phyloP scores from a whole-genome alignment of 1,140 invertebrate species.

The Oscheius sp. region DNA sequence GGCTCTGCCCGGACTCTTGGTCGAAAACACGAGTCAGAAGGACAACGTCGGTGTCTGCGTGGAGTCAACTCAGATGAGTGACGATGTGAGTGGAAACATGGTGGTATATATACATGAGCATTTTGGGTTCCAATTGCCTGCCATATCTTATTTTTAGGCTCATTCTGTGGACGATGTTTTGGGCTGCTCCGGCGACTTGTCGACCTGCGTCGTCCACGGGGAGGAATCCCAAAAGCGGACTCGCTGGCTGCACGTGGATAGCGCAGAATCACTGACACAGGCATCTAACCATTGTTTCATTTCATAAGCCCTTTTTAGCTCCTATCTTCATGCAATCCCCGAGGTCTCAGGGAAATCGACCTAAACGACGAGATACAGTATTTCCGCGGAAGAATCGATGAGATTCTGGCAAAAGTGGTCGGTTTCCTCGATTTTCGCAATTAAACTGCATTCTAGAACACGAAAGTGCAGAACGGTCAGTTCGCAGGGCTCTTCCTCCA shows the following conservation, averaged over 20 bases:
- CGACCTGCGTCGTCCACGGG: slow-evolving; percentile 23
- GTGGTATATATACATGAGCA: too few species aligned
- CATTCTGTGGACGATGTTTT: slow-evolving; percentile 17
- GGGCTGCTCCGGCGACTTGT: slow-evolving; percentile 20
- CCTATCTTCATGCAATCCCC: slow-evolving; percentile 13
- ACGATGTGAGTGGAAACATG: slow-evolving; percentile 7
- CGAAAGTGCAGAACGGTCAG: background rate
- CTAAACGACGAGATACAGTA: slow-evolving; percentile 31
- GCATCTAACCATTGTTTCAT: background rate
- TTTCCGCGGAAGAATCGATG: background rate
- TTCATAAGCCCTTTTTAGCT: background rate
- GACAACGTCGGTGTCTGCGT: slow-evolving; percentile 12
- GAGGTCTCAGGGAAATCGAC: slow-evolving; percentile 27
- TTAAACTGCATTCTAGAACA: background rate
- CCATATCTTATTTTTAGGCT: too few species aligned
- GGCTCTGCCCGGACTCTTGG: slow-evolving; percentile 18
- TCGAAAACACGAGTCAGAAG: slow-evolving; percentile 12
- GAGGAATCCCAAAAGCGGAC: background rate
- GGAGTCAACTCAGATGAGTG: slow-evolving; percentile 20
- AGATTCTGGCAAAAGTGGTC: slow-evolving; percentile 11
- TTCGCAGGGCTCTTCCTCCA: background rate
- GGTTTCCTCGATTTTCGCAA: background rate
- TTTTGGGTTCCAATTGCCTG: too few species aligned
- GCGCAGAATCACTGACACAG: background rate
- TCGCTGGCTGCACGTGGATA: slow-evolving; percentile 7